phyloP scores from a whole-genome alignment of 2,113 vertebrate species.

The Puma concolor region DNA sequence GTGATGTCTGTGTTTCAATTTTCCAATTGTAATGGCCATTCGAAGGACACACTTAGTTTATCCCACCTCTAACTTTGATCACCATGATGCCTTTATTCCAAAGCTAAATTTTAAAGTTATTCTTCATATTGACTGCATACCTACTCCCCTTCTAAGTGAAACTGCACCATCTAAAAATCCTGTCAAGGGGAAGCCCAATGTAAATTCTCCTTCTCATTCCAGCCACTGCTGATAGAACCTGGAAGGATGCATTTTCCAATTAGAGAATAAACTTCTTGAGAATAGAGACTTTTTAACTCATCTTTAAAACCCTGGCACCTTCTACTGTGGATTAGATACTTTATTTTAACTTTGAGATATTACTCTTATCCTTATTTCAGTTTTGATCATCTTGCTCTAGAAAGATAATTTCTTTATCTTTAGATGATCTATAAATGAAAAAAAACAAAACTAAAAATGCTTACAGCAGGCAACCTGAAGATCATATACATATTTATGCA shows the following conservation, averaged over 20 bases:
- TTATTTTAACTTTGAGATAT: slow-evolving; percentile 27
- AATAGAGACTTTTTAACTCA: neutral
- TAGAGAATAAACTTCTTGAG: neutral
- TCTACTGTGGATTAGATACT: neutral
- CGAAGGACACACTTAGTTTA: neutral
- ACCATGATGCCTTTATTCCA: neutral
- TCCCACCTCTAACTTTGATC: neutral
- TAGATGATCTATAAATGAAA: slow-evolving; percentile 29
- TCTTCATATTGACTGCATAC: neutral
- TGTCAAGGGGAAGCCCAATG: neutral
- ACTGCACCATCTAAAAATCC: neutral
- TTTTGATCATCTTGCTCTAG: neutral
- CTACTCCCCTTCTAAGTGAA: neutral
- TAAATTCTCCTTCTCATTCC: neutral
- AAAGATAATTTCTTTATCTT: neutral
- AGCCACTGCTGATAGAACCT: neutral
- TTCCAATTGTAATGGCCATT: neutral
- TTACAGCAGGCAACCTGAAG: neutral
- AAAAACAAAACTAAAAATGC: neutral
- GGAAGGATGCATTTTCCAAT: neutral
- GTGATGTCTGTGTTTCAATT: neutral
- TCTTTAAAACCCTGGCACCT: neutral
- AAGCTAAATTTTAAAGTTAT: neutral
- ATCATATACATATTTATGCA: neutral
- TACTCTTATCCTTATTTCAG: neutral